Evolutionary conservation across 2,888 invertebrate species (phyloP), one percentile per base, ranked within the genome.

Genomic region (Catonia carolina): DNA sequence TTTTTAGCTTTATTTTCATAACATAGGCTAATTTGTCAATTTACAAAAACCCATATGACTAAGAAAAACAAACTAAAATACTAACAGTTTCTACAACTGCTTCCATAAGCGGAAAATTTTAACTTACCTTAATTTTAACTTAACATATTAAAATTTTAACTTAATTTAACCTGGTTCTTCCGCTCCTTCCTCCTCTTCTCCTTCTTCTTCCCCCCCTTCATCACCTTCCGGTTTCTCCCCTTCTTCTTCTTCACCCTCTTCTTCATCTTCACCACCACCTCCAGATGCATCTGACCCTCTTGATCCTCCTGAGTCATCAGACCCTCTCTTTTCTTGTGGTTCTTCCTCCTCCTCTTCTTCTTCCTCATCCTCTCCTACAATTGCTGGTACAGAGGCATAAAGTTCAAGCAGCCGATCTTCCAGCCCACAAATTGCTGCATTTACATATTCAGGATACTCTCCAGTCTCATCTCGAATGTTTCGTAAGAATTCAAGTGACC

Each of bases 391-490:
- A 7, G 45, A 45, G 22, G 45, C 45, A 45, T 45, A 45, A 7
- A 45, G 45, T n/a, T 45, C 45, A 4, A 45, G 45, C 45, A 45
- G 22, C n/a, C 45, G 18, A 15, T 45, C 45, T 23, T 45, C 45
- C 22, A 45, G 45, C 18, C 27, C 23, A 22, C 45, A 14, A 14
- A 45, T 45, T 8, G 45, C 22, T 45, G 27, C 27, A 23, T 45
- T 22, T 7, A 45, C 45, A 23, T 45, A 45, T 7, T 27, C 27
- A 23, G 45, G 45, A 45, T 45, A 53, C 35, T 53, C 53, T 8
- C 59, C 59, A 8, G 50, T 52, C 14, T 59, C 56, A 33, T 56
- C 59, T 35, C 45, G 27, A 47, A 59, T 59, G 20, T 49, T 48
- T 14, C 53, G 23, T 14, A 59, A 27, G 31, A 59, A 59, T 15